Percentiles rank a stretch among this genome's conserved stretches.
These are phyloP conservation scores for Scrobipalpa atriplicella DNA, from an alignment of 2,888 invertebrate genomes.

Conservation along the genomic window DNA sequence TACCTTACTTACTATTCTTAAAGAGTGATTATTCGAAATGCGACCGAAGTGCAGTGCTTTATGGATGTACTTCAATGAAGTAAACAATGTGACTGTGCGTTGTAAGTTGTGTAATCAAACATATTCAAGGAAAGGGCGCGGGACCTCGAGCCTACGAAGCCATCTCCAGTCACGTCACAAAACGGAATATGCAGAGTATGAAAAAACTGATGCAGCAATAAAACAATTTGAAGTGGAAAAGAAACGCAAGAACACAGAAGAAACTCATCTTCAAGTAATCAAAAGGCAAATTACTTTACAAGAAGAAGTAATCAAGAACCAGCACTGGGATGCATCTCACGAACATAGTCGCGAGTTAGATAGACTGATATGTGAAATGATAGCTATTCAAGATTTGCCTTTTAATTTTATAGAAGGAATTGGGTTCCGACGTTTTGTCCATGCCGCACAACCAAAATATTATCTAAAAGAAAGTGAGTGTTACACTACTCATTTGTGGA, in stretches of 20 bases:
- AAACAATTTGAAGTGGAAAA: slow-evolving; percentile 15
- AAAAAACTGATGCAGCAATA: neutral
- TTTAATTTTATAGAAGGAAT: no score
- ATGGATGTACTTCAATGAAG: slow-evolving; percentile 28
- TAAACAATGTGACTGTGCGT: slow-evolving; percentile 25
- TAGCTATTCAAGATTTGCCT: no score
- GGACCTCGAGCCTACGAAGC: slow-evolving; percentile 21
- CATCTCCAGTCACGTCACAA: slow-evolving; percentile 28
- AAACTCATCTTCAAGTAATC: slow-evolving; percentile 23
- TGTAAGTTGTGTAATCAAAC: slow-evolving; percentile 21
- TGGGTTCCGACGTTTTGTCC: no score
- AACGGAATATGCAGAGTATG: slow-evolving; percentile 26
- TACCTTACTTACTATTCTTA: no score
- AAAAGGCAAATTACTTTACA: slow-evolving; percentile 21
- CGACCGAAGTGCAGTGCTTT: slow-evolving; percentile 24
- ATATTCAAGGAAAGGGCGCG: neutral
- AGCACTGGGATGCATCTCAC: slow-evolving; percentile 12
- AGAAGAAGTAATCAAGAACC: neutral
- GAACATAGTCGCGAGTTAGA: neutral
- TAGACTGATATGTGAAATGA: no score
- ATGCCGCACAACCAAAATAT: no score
- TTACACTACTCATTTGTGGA: no score
- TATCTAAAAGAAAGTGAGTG: no score
- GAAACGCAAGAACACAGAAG: slow-evolving; percentile 27
- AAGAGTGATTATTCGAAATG: no score